Conservation (phyloP, 2,888 invertebrate genomes). For the Spisula solida region DNA sequence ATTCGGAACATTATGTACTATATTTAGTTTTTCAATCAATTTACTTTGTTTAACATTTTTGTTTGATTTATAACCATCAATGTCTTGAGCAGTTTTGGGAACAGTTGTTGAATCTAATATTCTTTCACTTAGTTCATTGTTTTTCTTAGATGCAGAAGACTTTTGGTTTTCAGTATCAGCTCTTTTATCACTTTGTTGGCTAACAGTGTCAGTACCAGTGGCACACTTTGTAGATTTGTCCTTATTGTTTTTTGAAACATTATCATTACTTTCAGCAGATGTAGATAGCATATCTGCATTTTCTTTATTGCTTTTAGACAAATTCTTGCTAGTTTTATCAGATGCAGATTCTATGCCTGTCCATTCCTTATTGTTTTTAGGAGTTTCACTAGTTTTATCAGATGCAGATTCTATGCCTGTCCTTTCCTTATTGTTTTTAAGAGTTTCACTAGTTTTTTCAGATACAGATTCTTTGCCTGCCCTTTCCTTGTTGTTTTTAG, state of each 20-base stretch:
- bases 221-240: not conserved
- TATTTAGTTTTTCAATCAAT: slow-evolving; percentile 23
- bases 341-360: not conserved
- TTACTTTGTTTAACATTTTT: slow-evolving; percentile 17
- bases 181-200: not conserved
- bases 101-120: not conserved
- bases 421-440: not conserved
- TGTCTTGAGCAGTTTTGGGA: not conserved
- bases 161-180: not conserved
- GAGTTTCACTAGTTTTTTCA: not conserved
- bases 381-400: not conserved
- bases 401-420: not conserved
- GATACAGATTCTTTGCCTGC: not conserved
- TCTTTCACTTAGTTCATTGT: not conserved
- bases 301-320: not conserved
- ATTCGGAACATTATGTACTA: not conserved
- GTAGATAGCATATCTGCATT: not conserved
- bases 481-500: not conserved
- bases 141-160: not conserved
- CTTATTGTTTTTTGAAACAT: not conserved
- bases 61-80: not conserved
- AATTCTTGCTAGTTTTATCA: not conserved
- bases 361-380: not conserved
- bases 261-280: not conserved
- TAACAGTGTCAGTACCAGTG: not conserved